These are phyloP conservation scores for Haplochromis vanheusdeni DNA, from an alignment of 2,113 vertebrate genomes.

Conservation along the genomic window DNA sequence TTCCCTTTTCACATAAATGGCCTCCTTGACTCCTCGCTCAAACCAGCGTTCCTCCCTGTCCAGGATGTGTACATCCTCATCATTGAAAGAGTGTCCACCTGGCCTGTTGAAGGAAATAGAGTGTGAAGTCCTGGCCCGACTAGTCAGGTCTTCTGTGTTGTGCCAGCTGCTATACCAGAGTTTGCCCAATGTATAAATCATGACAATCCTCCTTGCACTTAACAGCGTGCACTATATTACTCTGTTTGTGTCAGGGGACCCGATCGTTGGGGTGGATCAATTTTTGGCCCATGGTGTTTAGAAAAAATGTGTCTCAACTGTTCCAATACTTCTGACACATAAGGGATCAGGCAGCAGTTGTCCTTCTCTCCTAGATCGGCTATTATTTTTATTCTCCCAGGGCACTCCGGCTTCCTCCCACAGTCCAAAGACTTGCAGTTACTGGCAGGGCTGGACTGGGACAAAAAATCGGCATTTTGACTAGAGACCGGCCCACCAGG, in stretches of 20 bases:
- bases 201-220: neutral
- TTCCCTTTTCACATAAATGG: neutral
- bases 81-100: neutral
- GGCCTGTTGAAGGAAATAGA: neutral
- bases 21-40: neutral
- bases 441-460: neutral
- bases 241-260: no score
- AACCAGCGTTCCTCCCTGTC: neutral
- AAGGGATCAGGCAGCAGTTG: neutral
- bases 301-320: neutral
- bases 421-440: neutral
- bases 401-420: neutral
- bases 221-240: neutral
- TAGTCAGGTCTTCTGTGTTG: neutral
- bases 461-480: no score
- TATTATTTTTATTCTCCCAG: neutral
- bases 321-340: neutral
- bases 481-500: no score
- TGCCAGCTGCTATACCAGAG: neutral
- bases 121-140: neutral
- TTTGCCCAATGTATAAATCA: neutral
- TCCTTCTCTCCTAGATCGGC: neutral
- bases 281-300: neutral
- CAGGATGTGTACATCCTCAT: neutral
- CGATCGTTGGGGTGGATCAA: no score